phyloP scores from a whole-genome alignment of 2,113 vertebrate species.

The Gracilinanus agilis region DNA sequence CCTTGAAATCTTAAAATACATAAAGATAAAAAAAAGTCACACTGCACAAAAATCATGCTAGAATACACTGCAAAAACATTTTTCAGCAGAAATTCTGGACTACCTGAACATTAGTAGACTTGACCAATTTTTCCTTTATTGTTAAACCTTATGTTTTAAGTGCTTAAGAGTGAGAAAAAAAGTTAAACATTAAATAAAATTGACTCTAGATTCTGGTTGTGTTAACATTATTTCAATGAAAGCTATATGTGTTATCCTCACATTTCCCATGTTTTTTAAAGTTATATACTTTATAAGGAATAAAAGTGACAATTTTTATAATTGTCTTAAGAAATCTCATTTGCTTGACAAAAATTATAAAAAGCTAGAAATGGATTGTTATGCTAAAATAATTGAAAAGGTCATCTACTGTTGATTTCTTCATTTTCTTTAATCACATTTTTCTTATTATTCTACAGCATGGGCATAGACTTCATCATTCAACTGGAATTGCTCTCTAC shows the following conservation, averaged over 20 bases:
- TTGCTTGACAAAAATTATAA: constrained; percentile 30
- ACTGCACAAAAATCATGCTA: constrained; percentile 3
- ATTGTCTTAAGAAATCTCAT: constrained; percentile 46
- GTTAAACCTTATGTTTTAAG: constrained; percentile 7
- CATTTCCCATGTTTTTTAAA: neutral
- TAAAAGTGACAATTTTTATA: constrained; percentile 56
- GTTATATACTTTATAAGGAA: constrained; percentile 27
- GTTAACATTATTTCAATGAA: neutral
- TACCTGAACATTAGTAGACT: neutral
- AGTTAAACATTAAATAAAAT: constrained; percentile 6
- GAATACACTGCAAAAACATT: neutral
- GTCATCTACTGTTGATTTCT: neutral
- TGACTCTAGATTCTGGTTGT: constrained; percentile 7
- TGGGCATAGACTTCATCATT: neutral
- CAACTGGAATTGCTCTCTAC: neutral
- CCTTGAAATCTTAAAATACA: constrained; percentile 88
- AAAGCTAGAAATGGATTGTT: neutral
- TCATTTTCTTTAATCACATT: neutral
- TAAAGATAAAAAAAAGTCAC: constrained; percentile 34
- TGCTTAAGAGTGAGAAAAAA: neutral
- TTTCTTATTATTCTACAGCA: neutral
- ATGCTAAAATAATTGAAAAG: neutral
- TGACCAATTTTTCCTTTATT: neutral
- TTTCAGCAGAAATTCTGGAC: constrained; percentile 5
- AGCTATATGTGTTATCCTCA: neutral